A percentile compares a stretch with the other conserved stretches of the same genome.
phyloP scores from a whole-genome alignment of 2,888 invertebrate species.

The Buathra laborator region DNA sequence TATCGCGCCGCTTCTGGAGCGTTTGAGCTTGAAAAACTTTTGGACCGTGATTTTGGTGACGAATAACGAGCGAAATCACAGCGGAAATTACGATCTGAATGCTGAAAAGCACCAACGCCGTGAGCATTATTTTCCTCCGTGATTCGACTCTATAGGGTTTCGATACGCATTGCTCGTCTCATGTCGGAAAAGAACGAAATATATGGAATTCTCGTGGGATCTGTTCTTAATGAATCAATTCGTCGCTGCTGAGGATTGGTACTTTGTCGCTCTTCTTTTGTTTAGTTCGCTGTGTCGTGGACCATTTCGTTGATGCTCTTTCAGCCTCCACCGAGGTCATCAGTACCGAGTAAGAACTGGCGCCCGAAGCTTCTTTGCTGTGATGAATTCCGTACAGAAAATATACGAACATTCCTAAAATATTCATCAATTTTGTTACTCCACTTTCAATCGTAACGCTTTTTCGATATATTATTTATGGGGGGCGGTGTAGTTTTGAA shows the following conservation, averaged over 20 bases:
- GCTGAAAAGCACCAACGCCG: no score
- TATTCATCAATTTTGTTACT: neutral
- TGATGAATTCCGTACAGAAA: constrained; percentile 95
- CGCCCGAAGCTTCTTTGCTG: constrained; percentile 91
- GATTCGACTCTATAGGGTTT: no score
- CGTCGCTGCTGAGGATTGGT: constrained; percentile 72
- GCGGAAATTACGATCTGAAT: no score
- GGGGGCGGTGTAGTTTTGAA: no score
- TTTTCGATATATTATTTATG: no score
- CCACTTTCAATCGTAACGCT: no score
- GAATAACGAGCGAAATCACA: no score
- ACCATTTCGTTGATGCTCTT: constrained; percentile 86
- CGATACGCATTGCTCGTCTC: no score
- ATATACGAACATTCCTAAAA: constrained; percentile 92
- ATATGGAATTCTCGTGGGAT: neutral
- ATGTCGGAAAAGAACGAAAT: no score
- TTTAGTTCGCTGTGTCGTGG: constrained; percentile 84
- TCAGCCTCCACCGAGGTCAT: constrained; percentile 89
- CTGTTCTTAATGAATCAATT: constrained; percentile 50
- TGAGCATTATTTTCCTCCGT: no score
- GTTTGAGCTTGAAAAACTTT: neutral
- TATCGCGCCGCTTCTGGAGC: neutral
- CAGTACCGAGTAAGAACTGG: constrained; percentile 88
- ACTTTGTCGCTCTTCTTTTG: constrained; percentile 82
- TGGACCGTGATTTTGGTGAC: no score